phyloP scores from a whole-genome alignment of 1,140 invertebrate genomes.

The Drosophila truncata region DNA sequence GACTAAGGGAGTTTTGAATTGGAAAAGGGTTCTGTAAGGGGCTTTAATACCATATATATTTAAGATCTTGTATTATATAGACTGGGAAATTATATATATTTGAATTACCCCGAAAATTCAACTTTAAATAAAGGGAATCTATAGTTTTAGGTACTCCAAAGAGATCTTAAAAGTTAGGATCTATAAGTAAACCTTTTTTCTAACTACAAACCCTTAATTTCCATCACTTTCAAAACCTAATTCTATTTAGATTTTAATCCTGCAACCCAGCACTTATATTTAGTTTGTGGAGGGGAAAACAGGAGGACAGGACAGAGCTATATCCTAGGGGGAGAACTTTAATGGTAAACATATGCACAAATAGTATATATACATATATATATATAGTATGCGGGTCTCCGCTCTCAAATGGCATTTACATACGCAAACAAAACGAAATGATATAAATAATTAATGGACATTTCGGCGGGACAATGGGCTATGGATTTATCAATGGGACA shows the following conservation, averaged over 20 bases:
- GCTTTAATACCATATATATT: background rate
- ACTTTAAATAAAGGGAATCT: too few species aligned
- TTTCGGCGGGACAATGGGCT: slow-evolving; percentile 49
- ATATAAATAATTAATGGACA: slow-evolving; percentile 64
- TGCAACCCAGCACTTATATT: background rate
- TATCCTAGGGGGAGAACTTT: background rate
- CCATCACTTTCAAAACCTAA: background rate
- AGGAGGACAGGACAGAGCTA: background rate
- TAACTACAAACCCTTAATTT: background rate
- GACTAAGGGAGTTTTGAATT: background rate
- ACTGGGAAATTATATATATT: background rate
- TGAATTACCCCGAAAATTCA: background rate
- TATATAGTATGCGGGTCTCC: slow-evolving; percentile 1
- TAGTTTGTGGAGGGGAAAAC: background rate
- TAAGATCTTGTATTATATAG: background rate
- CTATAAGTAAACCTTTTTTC: background rate
- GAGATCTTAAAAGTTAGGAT: background rate
- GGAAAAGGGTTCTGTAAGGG: background rate
- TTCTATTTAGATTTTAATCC: slow-evolving; percentile 3
- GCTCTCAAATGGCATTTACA: slow-evolving; percentile 45
- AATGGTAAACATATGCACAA: slow-evolving; percentile 23
- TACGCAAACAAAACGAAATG: slow-evolving; percentile 53
- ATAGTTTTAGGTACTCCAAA: background rate
- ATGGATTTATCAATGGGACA: slow-evolving; percentile 45
- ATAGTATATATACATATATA: background rate